Conservation (phyloP, 2,797 vertebrate species). For the Amniataba percoides region DNA sequence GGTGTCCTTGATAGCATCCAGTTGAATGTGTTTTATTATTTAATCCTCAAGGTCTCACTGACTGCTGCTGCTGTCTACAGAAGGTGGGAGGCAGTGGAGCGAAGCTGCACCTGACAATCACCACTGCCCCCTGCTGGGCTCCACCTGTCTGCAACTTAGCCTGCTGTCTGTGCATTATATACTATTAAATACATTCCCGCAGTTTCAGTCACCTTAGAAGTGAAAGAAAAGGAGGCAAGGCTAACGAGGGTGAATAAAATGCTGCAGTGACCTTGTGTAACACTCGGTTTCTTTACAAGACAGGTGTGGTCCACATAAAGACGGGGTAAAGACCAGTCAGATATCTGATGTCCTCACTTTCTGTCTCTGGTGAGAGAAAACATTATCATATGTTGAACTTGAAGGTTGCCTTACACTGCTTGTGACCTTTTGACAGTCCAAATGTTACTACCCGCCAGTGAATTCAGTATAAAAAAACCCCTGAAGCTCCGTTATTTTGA, state of each 20-base stretch:
- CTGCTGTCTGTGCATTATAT: slow-evolving; percentile 7
- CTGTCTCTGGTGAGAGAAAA: not conserved
- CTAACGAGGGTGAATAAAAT: slow-evolving; percentile 43
- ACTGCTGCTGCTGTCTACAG: slow-evolving; percentile 9
- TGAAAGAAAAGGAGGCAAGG: slow-evolving; percentile 17
- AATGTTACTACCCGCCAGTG: not conserved
- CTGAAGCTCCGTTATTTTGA: not conserved
- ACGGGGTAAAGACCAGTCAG: not conserved
- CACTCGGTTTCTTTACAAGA: slow-evolving; percentile 35
- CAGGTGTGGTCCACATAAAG: slow-evolving; percentile 45
- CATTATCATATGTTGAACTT: not conserved
- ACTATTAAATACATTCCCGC: slow-evolving; percentile 8
- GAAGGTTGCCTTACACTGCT: not conserved
- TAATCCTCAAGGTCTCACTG: slow-evolving; percentile 47
- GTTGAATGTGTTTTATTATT: slow-evolving; percentile 43
- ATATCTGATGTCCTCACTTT: slow-evolving; percentile 22
- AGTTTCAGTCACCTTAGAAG: not conserved
- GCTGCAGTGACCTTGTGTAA: slow-evolving; percentile 31
- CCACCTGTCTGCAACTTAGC: slow-evolving; percentile 43
- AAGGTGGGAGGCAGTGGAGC: slow-evolving; percentile 33
- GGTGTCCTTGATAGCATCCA: slow-evolving; percentile 14
- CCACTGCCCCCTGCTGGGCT: slow-evolving; percentile 82
- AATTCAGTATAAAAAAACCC: slow-evolving; percentile 8
- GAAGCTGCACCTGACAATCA: slow-evolving; percentile 71
- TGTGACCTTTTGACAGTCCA: slow-evolving; percentile 12